Base-by-base conservation (phyloP, 2,888 invertebrate species). In the Sinohyriopsis cumingii region DNA sequence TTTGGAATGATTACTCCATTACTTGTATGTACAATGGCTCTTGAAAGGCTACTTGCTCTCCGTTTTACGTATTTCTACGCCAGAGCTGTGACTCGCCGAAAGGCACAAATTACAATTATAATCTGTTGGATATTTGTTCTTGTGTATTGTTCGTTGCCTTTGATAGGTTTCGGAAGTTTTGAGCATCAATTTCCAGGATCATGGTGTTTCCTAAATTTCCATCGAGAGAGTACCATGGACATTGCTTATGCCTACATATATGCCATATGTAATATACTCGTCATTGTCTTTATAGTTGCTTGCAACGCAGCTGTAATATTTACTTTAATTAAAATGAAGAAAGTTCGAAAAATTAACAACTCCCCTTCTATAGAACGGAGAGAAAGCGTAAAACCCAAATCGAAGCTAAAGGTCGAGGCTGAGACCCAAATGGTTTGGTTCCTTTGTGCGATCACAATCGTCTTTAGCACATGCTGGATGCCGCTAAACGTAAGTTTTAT, bases 141-240 rank as follows among this genome's bases (percentile, higher is more conserved):
- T 2, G 61, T 82, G 53, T 85, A 89, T 68, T 84, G 87, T 65
- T 75, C 84, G 25, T 68, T 87, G 71, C 90, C 90, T 1, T 78
- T 90, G 33, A 72, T 88, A 63, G 88, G 89, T 5, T 83, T 88
- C 67, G 88, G 89, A 20, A 84, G 83, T 68, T 89, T 86, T 73
- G 87, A 83, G 18, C 79, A 82, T n/a, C 89, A 90, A 76, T 89
- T 84, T 80, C 89, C 89, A 2, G 84, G 87, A 4, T 87, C 88
- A 5, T 90, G 89, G 89, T 89, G 89, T 75, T 90, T 88, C 72
- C 77, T 90, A 65, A 88, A 89, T 74, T 85, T 87, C 64, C 89
- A 89, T 73, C 78, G 84, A 64, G 77, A 83, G 63, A 75, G 74
- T 57, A 33, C 61, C 18, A 65, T 76, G 9, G 85, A 86, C 54